Evolutionary conservation across 1,140 invertebrate genomes (phyloP).

Genomic region (Physella acuta): DNA sequence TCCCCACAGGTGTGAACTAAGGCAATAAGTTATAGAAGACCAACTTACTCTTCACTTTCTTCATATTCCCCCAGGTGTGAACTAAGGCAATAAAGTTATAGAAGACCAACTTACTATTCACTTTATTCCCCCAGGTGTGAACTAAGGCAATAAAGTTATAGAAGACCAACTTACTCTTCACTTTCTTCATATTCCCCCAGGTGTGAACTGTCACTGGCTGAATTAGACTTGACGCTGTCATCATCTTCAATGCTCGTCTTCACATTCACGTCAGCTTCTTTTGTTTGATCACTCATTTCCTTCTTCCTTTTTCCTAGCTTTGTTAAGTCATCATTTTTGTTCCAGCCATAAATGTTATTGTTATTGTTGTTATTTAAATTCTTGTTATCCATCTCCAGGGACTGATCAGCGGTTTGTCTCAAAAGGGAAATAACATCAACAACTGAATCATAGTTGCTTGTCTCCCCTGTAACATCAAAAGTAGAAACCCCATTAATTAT

Average conservation of each 20-base stretch:
- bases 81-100: too few relatives aligned
- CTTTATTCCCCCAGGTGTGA: too few relatives aligned
- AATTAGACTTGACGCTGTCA: constrained; percentile 25
- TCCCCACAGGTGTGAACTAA: too few relatives aligned
- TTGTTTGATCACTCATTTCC: neutral
- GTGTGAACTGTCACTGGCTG: constrained; percentile 26
- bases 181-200: constrained; percentile 44
- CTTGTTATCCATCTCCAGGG: neutral
- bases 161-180: constrained; percentile 49
- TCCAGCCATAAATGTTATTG: too few relatives aligned
- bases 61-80: constrained; percentile 41
- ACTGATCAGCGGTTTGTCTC: neutral
- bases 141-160: too few relatives aligned
- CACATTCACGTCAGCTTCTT: neutral
- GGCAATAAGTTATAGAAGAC: too few relatives aligned
- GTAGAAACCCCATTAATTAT: too few relatives aligned
- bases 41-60: constrained; percentile 48
- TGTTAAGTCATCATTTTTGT: neutral
- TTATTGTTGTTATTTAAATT: constrained; percentile 3
- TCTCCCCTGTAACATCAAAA: too few relatives aligned
- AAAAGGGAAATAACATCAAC: constrained; percentile 39
- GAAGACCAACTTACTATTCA: constrained; percentile 43
- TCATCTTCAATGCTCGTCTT: constrained; percentile 23
- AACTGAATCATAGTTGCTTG: constrained; percentile 34
- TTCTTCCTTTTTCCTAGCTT: neutral